Evolutionary conservation across 2,888 invertebrate genomes (phyloP).

Genomic region (Arge pagana): DNA sequence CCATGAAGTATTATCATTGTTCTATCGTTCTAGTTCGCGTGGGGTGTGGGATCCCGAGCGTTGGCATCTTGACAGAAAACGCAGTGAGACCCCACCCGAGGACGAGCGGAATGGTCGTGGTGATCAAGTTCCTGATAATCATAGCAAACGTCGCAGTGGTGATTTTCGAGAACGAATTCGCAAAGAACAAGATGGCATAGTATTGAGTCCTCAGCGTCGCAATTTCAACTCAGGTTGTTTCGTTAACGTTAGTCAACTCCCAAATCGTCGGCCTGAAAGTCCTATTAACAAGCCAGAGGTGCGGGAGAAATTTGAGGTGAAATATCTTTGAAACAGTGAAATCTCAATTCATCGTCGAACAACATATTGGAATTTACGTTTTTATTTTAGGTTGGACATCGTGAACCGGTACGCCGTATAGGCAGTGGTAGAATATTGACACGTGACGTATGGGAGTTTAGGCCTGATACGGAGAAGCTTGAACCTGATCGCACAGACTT

Average conservation of each 20-base stretch:
- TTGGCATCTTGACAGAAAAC: slow-evolving; percentile 64
- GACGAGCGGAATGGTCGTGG: slow-evolving; percentile 64
- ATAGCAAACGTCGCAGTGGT: slow-evolving; percentile 61
- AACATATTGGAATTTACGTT: not conserved
- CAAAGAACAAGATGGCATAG: slow-evolving; percentile 82
- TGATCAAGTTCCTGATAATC: slow-evolving; percentile 50
- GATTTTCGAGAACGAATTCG: slow-evolving; percentile 79
- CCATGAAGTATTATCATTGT: slow-evolving; percentile 20
- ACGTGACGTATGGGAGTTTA: slow-evolving; percentile 67
- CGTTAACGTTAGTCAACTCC: slow-evolving; percentile 59
- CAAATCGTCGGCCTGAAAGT: slow-evolving; percentile 53
- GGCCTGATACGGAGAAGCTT: slow-evolving; percentile 52
- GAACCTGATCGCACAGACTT: slow-evolving; percentile 52
- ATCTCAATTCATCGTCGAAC: not conserved
- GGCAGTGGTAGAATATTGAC: slow-evolving; percentile 84
- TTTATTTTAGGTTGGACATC: slow-evolving; percentile 48
- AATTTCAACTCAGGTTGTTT: slow-evolving; percentile 89
- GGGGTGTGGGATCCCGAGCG: slow-evolving; percentile 62
- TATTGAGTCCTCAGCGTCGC: slow-evolving; percentile 83
- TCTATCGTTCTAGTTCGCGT: slow-evolving; percentile 50
- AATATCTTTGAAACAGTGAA: not conserved
- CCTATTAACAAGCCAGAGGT: slow-evolving; percentile 56
- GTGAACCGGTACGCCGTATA: slow-evolving; percentile 67
- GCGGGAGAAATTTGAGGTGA: slow-evolving; percentile 20
- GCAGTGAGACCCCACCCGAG: slow-evolving; percentile 67